Percentiles rank a stretch among this genome's conserved stretches.
Evolutionary conservation across 2,797 vertebrate genomes (phyloP).

Genomic region (Phrynocephalus forsythii): DNA sequence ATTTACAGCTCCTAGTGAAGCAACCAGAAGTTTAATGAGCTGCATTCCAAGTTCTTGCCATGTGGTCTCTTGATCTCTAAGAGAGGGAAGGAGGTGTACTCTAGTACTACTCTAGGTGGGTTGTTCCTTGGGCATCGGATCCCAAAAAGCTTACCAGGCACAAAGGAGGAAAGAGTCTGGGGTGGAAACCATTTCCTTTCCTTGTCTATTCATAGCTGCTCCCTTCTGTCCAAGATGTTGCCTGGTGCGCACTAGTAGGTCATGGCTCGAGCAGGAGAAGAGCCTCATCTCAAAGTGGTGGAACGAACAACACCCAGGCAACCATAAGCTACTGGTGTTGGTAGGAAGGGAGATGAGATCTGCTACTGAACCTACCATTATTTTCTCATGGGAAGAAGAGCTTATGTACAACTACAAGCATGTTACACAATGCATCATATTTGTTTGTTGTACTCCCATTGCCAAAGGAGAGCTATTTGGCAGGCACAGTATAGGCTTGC

Average conservation of each 20-base stretch:
- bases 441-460: background rate
- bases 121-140: background rate
- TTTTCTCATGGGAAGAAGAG: too few relatives aligned
- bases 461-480: background rate
- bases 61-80: background rate
- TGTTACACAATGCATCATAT: too few relatives aligned
- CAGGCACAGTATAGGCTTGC: background rate
- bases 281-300: too few relatives aligned
- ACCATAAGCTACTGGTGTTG: too few relatives aligned
- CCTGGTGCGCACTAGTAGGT: background rate
- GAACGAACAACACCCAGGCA: too few relatives aligned
- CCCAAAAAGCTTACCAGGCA: background rate
- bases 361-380: too few relatives aligned
- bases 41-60: background rate
- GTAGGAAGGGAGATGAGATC: too few relatives aligned
- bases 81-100: background rate
- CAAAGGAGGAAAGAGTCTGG: background rate
- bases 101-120: background rate
- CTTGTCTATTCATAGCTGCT: background rate
- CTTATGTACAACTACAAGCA: too few relatives aligned
- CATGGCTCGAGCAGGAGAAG: background rate
- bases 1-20: background rate
- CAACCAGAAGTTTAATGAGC: background rate
- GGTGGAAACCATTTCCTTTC: background rate
- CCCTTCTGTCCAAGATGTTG: background rate